These are phyloP conservation scores for Liodrosophila aerea DNA, from an alignment of 2,888 invertebrate species.

Conservation along the genomic window DNA sequence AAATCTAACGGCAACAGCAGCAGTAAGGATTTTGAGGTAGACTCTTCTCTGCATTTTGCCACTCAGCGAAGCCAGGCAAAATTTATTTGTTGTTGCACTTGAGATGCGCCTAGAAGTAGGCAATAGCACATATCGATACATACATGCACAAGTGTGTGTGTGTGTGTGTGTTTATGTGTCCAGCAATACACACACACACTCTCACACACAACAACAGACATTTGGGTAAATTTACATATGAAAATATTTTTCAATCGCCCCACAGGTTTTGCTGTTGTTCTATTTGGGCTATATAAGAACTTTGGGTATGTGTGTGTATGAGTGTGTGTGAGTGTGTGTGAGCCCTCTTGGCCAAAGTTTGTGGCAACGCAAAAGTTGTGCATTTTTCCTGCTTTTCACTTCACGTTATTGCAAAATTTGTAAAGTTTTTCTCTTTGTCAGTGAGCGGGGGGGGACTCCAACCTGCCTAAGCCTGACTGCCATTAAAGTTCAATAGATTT, in stretches of 20 bases:
- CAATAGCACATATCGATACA: constrained; percentile 41
- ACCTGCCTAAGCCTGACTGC: constrained; percentile 28
- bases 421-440: constrained; percentile 51
- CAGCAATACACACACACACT: constrained; percentile 24
- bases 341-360: constrained; percentile 34
- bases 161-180: constrained; percentile 1
- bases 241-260: constrained; percentile 74
- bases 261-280: constrained; percentile 44
- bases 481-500: constrained; percentile 29
- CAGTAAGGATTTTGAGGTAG: constrained; percentile 29
- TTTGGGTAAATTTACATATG: constrained; percentile 59
- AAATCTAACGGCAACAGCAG: constrained; percentile 29
- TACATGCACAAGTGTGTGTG: neutral
- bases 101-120: constrained; percentile 59
- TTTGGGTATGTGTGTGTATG: constrained; percentile 39
- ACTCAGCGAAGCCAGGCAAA: constrained; percentile 38
- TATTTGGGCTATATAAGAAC: constrained; percentile 44
- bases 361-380: constrained; percentile 32
- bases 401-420: constrained; percentile 39
- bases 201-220: constrained; percentile 27
- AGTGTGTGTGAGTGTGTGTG: too few relatives aligned
- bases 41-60: constrained; percentile 39
- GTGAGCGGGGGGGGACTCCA: too few relatives aligned
- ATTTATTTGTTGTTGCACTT: constrained; percentile 59
- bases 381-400: constrained; percentile 9